Base-by-base conservation (phyloP, 2,113 vertebrate species). In the Octodon degus region DNA sequence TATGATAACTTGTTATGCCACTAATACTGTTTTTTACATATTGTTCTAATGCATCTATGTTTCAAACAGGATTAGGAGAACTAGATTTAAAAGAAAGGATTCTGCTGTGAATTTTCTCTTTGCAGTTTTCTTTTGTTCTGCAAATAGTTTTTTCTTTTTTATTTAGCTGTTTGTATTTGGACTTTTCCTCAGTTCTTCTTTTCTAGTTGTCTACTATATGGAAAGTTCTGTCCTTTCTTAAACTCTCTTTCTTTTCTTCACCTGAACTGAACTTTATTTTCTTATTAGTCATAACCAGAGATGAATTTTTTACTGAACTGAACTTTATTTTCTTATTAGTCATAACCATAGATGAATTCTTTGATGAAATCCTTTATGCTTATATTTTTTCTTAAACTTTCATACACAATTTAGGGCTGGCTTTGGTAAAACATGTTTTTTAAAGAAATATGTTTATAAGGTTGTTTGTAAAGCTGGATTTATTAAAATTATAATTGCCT, bases 81-180 rank as follows among this genome's bases (percentile, higher is more conserved):
- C 5, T 86, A 53, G 11, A 87, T 97, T 63, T 72, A 3, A 37
- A 40, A 60, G 11, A 74, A 17, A 74, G 50, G 37, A 95, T 88
- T 96, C 24, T 93, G 37, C 87, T 87, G 17, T 88, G 32, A 83
- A 25, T 91, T 72, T 19, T 22, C 60, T n/a, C 20, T 12, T 34
- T 82, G n/a, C n/a, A 70, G 40, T 74, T 89, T 95, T 94, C 16
- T 93, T 83, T 86, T 4, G 43, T 2, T 53, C 55, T 50, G 3
- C 79, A 77, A 81, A 91, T 90, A 62, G 19, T 70, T 96, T 94
- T 86, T 58, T 93, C 7, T 53, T 91, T 5, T 70, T 81, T 89
- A 30, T 84, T 55, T 12, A 16, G 34, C 16, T 68, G 47, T 81
- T 76, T 67, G 3, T 63, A 58, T 55, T 37, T 27, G 25, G n/a